Conservation (phyloP, 2,888 invertebrate genomes). For the Melipona bicolor region DNA sequence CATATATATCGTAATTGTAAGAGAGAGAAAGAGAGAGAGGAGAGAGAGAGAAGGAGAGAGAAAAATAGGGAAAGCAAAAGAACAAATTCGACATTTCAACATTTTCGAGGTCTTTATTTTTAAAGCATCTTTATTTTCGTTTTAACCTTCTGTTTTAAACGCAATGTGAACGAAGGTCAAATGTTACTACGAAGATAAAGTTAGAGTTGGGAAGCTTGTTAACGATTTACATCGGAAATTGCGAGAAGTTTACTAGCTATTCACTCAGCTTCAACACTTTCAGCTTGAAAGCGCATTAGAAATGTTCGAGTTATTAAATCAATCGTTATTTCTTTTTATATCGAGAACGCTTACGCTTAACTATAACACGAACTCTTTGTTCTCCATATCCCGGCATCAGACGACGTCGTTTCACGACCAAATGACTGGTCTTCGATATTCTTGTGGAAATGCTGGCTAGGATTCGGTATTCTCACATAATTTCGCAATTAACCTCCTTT, state of each 20-base stretch:
- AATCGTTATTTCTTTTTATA: slow-evolving; percentile 6
- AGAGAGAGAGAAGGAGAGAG: too few relatives aligned
- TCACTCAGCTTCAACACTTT: background rate
- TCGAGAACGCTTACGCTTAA: too few relatives aligned
- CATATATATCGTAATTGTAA: background rate
- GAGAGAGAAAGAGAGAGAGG: too few relatives aligned
- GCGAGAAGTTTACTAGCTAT: background rate
- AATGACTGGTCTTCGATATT: background rate
- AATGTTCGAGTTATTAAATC: slow-evolving; percentile 11
- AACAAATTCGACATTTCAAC: background rate
- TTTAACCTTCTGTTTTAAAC: background rate
- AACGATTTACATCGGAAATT: background rate
- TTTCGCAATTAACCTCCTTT: slow-evolving; percentile 57
- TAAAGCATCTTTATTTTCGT: background rate
- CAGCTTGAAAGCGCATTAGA: background rate
- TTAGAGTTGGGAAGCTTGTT: background rate
- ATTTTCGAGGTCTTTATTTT: too few relatives aligned
- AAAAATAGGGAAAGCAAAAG: too few relatives aligned
- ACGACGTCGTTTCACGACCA: background rate
- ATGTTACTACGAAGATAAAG: background rate
- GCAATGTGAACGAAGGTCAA: background rate
- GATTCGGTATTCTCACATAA: slow-evolving; percentile 41
- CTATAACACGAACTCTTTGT: background rate
- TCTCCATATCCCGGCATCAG: background rate
- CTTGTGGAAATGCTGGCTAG: background rate